Conservation (phyloP, 2,797 vertebrate species). For the Prionace glauca region DNA sequence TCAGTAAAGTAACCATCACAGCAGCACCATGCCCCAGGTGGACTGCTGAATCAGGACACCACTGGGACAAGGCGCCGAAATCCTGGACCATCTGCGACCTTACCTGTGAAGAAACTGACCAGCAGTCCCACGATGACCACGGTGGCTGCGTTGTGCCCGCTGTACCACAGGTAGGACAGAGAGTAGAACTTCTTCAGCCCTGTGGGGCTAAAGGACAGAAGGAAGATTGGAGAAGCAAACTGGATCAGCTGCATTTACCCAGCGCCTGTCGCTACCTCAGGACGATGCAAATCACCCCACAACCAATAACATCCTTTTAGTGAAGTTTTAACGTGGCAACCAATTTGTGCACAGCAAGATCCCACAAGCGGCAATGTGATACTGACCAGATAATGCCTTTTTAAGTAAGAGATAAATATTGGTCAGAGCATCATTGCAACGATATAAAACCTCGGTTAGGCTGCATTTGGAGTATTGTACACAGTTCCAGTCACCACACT, state of each 20-base stretch:
- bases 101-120: slow-evolving; percentile 84
- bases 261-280: not conserved
- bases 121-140: slow-evolving; percentile 84
- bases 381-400: not conserved
- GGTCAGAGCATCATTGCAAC: too few relatives aligned
- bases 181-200: slow-evolving; percentile 77
- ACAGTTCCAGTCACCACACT: too few relatives aligned
- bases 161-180: slow-evolving; percentile 96
- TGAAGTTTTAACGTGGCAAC: not conserved
- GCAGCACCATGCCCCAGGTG: not conserved
- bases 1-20: not conserved
- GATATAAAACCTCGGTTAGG: too few relatives aligned
- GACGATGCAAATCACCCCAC: not conserved
- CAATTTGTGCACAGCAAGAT: not conserved
- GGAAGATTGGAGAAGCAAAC: not conserved
- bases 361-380: not conserved
- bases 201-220: slow-evolving; percentile 52
- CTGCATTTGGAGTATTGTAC: too few relatives aligned
- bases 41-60: too few relatives aligned
- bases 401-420: not conserved
- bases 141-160: slow-evolving; percentile 84
- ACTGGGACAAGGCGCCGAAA: too few relatives aligned
- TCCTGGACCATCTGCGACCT: not conserved
- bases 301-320: not conserved
- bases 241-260: not conserved